Evolutionary conservation across 1,140 invertebrate genomes (phyloP), one percentile per base, ranked within the genome.

Genomic region (Battus philenor): DNA sequence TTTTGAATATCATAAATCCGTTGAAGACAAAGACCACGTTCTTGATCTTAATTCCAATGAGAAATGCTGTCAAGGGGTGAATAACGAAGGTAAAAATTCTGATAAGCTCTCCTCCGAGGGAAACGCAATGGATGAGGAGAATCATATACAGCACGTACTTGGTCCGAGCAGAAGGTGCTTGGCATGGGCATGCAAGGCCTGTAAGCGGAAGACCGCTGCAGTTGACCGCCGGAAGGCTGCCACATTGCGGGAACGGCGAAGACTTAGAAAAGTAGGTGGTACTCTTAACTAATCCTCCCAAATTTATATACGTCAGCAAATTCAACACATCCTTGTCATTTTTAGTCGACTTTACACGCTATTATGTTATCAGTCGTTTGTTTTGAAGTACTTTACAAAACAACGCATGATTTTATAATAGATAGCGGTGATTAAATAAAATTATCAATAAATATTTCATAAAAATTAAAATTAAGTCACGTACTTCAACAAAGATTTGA

Each of bases 201-300:
- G 96, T 86, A 98, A 98, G 75, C 92, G 95, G 82, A 97, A 97
- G 85, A 96, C 93, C 2, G 95, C 98, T 9, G 93, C 95, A 2
- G 94, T 98, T 0, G 97, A 99, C 81, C 87, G 98, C 24, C 89
- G 98, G 66, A 98, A 98, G 89, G 97, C 98, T 2, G 98, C 98
- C 1, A 99, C 98, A 0, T 89, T 99, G 73, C 86, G 98, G 0
- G 98, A 99, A 78, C 87, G 98, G 54, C 86, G 97, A 52, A 88
- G 98, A 50, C 89, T 99, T 22, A 88, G 96, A 68, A 98, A 98
- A 90, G 94, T 96, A 85, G 72, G 71, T 70, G 47, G 32, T 46
- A 41, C 13, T 27, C 13, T 41, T 6, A 41, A 41, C 38, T 41
- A 41, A 41, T 29, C 38, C 17, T n/a, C 11, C n/a, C 1, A 9